Base-by-base conservation (phyloP, 1,140 invertebrate species). In the Drosophila asahinai region DNA sequence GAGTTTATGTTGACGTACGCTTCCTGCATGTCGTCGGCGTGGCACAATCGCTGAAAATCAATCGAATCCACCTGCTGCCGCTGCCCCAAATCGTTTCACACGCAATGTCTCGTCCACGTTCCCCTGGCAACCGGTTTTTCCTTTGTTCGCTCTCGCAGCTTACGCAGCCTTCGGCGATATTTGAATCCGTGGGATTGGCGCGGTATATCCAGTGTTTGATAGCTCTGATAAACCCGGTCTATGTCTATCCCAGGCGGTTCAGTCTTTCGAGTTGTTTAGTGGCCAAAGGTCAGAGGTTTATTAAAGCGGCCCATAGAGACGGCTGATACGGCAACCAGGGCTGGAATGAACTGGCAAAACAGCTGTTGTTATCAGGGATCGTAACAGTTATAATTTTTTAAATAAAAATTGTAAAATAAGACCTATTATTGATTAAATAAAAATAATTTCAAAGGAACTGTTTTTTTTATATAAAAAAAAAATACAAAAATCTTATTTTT, bases 1-100 rank as follows among this genome's bases (percentile, higher is more conserved):
- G 93, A 91, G 87, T 95, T 95, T 2, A 96, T 94, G 40, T 93
- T 93, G 25, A 96, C 87, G 92, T 94, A 95, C 36, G 94, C 94
- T 71, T 94, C 93, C 57, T 94, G 93, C 94, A 95, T 95, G 38
- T 47, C 92, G 80, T 74, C 80, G 61, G 80, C 81, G 84, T 87
- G 84, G 84, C 84, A 89, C 33, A 60, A 17, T 40, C 42, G 30
- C 5, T 65, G 67, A 75, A 86, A 86, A 82, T 81, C 66, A 77
- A 81, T 84, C 51, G 60, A 55, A 55, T 55, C 54, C 19, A 55
- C 33, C 19, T 40, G 15, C 33, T 19, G 22, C 54, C 33, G 47
- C 52, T 72, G 60, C 40, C 43, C 45, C 51, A 43, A 30, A 45
- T 52, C 43, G 67, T 55, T 60, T 62, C 45, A 36, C 61, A 63